A percentile compares a stretch with the other conserved stretches of the same genome.
These are phyloP conservation scores for Stegana nigrithorax DNA, from an alignment of 2,888 invertebrate species.

Conservation along the genomic window DNA sequence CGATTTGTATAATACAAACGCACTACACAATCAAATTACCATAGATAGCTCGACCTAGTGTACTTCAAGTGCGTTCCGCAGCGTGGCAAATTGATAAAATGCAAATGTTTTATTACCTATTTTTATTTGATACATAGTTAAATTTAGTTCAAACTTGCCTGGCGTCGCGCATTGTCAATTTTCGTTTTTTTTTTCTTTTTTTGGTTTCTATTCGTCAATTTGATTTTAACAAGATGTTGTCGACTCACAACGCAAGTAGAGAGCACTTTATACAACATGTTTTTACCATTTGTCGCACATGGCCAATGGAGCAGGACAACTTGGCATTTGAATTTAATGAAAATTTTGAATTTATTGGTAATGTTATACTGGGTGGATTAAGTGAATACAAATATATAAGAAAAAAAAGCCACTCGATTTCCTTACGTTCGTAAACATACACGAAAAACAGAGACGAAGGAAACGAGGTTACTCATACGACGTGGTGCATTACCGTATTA, in stretches of 20 bases:
- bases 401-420: too few species aligned
- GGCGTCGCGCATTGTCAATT: not conserved
- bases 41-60: not conserved
- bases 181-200: not conserved
- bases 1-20: too few species aligned
- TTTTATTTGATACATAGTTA: slow-evolving; percentile 17
- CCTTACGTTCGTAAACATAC: not conserved
- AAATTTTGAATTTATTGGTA: slow-evolving; percentile 57
- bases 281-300: slow-evolving; percentile 38
- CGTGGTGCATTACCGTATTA: not conserved
- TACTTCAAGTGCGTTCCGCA: not conserved
- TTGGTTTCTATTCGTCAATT: too few species aligned
- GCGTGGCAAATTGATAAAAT: slow-evolving; percentile 14
- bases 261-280: slow-evolving; percentile 43
- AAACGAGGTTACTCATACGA: slow-evolving; percentile 17
- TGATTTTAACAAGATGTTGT: slow-evolving; percentile 38
- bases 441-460: too few species aligned
- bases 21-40: too few species aligned
- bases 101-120: slow-evolving; percentile 1
- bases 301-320: slow-evolving; percentile 35
- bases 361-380: not conserved
- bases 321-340: slow-evolving; percentile 49
- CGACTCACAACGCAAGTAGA: slow-evolving; percentile 36
- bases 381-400: too few species aligned
- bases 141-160: slow-evolving; percentile 1